A percentile compares a stretch with the other conserved stretches of the same genome.
These are phyloP conservation scores for Umimayanthus kanabou DNA, from an alignment of 92 coral and sea anemone genomes.

Conservation along the genomic window DNA sequence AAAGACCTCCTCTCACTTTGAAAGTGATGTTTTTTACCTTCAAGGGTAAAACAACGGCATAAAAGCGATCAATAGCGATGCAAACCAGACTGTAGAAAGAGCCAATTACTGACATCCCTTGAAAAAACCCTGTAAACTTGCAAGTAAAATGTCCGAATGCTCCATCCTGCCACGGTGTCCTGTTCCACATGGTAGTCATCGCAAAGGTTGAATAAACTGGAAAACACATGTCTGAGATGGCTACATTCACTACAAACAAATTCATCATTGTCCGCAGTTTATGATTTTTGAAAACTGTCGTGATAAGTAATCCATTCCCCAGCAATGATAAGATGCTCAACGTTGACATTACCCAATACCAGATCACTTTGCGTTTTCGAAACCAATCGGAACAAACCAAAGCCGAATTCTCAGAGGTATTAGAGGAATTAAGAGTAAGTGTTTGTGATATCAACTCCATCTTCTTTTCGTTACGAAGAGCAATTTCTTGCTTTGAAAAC, in stretches of 20 bases:
- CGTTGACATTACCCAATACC: neutral
- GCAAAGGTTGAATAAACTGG: neutral
- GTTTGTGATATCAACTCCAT: neutral
- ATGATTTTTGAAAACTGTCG: neutral
- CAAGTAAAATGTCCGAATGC: neutral
- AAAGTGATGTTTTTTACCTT: neutral
- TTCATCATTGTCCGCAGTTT: neutral
- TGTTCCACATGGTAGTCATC: neutral
- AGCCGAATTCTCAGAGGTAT: neutral
- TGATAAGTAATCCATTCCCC: neutral
- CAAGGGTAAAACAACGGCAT: conserved; percentile 11
- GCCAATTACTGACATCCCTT: neutral
- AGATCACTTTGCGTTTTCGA: neutral
- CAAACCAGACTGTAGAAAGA: neutral
- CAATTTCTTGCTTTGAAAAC: no score
- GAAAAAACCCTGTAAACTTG: neutral
- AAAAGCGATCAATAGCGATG: conserved; percentile 1
- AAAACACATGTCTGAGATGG: neutral
- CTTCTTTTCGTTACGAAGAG: no score
- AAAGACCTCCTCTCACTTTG: neutral
- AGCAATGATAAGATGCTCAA: neutral
- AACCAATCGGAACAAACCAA: neutral
- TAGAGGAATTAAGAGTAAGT: neutral
- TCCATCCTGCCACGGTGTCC: neutral
- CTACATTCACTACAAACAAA: conserved; percentile 3